Evolutionary conservation across 2,888 invertebrate species (phyloP).

Genomic region (Ypsolopha sequella): DNA sequence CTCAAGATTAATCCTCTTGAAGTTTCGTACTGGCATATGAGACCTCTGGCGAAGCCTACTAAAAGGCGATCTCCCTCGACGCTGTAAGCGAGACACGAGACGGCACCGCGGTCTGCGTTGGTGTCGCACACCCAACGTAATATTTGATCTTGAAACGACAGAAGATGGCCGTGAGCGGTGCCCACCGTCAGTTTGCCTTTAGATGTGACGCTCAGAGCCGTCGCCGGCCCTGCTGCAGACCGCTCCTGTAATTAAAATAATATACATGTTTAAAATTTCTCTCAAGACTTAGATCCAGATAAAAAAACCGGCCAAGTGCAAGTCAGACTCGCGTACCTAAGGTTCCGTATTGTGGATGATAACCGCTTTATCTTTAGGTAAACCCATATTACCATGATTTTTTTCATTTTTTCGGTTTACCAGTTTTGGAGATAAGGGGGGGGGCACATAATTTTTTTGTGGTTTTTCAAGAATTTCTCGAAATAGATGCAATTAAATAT

Average conservation of each 20-base stretch:
- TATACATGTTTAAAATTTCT: no score
- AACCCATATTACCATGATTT: no score
- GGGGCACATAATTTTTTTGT: no score
- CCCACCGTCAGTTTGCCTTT: slow-evolving; percentile 89
- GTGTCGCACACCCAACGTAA: slow-evolving; percentile 87
- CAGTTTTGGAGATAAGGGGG: no score
- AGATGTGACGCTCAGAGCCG: slow-evolving; percentile 79
- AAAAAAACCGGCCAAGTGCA: no score
- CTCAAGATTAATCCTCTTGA: slow-evolving; percentile 69
- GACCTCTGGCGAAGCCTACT: slow-evolving; percentile 80
- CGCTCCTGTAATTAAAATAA: slow-evolving; percentile 74
- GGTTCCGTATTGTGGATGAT: no score
- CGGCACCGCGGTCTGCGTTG: slow-evolving; percentile 80
- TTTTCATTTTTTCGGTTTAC: no score
- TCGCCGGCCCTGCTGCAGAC: slow-evolving; percentile 90
- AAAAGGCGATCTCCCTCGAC: slow-evolving; percentile 87
- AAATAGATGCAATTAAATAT: no score
- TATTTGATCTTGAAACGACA: slow-evolving; percentile 83
- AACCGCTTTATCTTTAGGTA: no score
- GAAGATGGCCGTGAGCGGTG: slow-evolving; percentile 91
- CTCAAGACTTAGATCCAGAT: no score
- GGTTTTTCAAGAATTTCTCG: no score
- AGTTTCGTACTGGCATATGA: slow-evolving; percentile 92
- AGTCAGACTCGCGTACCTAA: no score
- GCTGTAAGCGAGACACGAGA: slow-evolving; percentile 89